phyloP scores from a whole-genome alignment of 1,140 invertebrate genomes.

The Ptiloglossa arizonensis region DNA sequence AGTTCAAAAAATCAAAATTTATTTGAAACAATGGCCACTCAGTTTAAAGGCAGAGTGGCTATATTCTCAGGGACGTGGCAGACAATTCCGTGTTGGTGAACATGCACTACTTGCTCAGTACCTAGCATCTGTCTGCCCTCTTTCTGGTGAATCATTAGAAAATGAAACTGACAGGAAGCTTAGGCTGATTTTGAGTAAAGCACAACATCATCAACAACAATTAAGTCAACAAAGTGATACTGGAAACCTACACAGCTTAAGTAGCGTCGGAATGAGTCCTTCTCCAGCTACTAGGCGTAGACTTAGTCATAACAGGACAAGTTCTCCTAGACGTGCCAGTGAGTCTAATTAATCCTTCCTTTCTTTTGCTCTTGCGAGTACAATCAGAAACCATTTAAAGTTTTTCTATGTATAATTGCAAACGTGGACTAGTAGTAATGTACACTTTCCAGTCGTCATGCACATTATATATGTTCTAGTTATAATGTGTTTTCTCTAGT shows the following conservation, averaged over 20 bases:
- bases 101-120: constrained; percentile 92
- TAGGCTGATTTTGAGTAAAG: constrained; percentile 92
- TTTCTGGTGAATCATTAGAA: constrained; percentile 88
- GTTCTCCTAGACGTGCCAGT: constrained; percentile 85
- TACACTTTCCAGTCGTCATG: constrained; percentile 60
- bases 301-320: constrained; percentile 77
- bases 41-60: constrained; percentile 97
- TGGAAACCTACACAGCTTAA: constrained; percentile 79
- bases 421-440: constrained; percentile 61
- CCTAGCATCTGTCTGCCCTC: constrained; percentile 89
- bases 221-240: constrained; percentile 85
- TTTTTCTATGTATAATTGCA: constrained; percentile 33
- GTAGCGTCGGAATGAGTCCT: constrained; percentile 78
- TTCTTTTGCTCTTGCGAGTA: constrained; percentile 23
- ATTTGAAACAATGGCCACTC: constrained; percentile 63
- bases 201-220: constrained; percentile 93
- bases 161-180: constrained; percentile 93
- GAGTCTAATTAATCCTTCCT: constrained; percentile 69
- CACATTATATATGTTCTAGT: constrained; percentile 52
- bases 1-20: constrained; percentile 40
- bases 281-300: constrained; percentile 78
- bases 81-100: constrained; percentile 92
- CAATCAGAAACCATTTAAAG: constrained; percentile 2
- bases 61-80: constrained; percentile 94
- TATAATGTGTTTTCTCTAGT: constrained; percentile 75